A percentile compares a stretch with the other conserved stretches of the same genome.
phyloP scores from a whole-genome alignment of 2,888 invertebrate genomes.

The Eudemis profundana region DNA sequence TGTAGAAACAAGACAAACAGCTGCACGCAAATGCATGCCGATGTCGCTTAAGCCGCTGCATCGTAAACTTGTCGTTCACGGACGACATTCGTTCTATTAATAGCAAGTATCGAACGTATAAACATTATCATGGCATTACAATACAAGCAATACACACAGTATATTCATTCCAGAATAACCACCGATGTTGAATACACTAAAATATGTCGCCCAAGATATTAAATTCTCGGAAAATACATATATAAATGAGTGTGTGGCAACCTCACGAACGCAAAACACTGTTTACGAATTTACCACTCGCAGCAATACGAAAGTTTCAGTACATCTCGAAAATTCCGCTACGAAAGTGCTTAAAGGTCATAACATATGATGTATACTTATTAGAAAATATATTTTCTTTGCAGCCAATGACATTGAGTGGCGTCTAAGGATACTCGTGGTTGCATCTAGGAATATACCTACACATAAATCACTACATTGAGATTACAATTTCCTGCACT shows the following conservation, averaged over 20 bases:
- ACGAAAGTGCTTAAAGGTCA: no score
- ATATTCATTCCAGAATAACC: not conserved
- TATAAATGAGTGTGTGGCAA: no score
- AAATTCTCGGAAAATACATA: no score
- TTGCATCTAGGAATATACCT: no score
- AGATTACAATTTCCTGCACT: slow-evolving; percentile 6
- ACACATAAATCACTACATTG: slow-evolving; percentile 12
- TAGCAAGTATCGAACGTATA: slow-evolving; percentile 34
- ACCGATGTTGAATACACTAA: not conserved
- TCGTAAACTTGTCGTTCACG: slow-evolving; percentile 29
- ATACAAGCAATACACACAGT: slow-evolving; percentile 11
- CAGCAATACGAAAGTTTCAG: no score
- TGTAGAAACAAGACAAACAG: slow-evolving; percentile 18
- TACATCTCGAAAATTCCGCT: no score
- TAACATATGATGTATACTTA: not conserved
- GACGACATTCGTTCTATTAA: slow-evolving; percentile 39
- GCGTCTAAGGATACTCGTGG: no score
- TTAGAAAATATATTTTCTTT: not conserved
- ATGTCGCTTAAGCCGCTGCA: slow-evolving; percentile 25
- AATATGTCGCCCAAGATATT: not conserved
- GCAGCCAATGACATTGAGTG: slow-evolving; percentile 7
- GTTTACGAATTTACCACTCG: no score
- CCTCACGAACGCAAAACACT: no score
- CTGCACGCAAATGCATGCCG: slow-evolving; percentile 29
- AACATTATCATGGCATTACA: slow-evolving; percentile 20